phyloP scores from a whole-genome alignment of 2,113 vertebrate genomes.

The Rostratula benghalensis region DNA sequence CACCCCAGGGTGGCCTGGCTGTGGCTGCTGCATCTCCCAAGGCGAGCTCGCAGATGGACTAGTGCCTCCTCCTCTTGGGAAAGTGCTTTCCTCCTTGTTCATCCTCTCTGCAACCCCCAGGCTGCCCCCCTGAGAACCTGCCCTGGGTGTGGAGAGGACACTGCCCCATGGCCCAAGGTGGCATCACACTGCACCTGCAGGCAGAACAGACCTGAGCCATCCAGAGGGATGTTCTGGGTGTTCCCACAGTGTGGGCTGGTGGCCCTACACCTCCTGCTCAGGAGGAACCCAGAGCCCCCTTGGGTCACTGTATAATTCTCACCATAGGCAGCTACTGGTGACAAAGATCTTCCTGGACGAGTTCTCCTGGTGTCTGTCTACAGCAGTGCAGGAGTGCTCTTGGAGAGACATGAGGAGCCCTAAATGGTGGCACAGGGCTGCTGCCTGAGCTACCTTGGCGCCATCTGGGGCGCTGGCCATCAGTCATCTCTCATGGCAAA shows the following conservation, averaged over 20 bases:
- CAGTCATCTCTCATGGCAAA: not conserved
- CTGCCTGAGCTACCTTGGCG: rapidly evolving
- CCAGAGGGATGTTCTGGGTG: not conserved
- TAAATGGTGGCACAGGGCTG: not conserved
- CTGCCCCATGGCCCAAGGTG: not conserved
- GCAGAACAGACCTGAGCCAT: not conserved
- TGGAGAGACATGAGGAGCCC: not conserved
- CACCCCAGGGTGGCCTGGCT: not conserved
- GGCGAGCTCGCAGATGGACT: rapidly evolving
- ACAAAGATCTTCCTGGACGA: not conserved
- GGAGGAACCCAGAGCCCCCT: not conserved
- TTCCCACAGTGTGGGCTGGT: not conserved
- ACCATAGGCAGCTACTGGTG: not conserved
- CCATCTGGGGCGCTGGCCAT: not conserved
- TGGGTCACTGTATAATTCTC: not conserved
- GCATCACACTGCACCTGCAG: not conserved
- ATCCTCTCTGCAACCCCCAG: not conserved
- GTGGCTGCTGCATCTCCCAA: not conserved
- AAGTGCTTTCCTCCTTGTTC: not conserved
- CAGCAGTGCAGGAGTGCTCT: not conserved
- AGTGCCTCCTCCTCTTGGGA: not conserved
- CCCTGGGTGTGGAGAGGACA: not conserved
- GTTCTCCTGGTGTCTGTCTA: not conserved
- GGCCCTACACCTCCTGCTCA: not conserved
- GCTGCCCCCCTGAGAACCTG: not conserved